phyloP scores from a whole-genome alignment of 1,140 invertebrate species.

The Drosophila gunungcola region DNA sequence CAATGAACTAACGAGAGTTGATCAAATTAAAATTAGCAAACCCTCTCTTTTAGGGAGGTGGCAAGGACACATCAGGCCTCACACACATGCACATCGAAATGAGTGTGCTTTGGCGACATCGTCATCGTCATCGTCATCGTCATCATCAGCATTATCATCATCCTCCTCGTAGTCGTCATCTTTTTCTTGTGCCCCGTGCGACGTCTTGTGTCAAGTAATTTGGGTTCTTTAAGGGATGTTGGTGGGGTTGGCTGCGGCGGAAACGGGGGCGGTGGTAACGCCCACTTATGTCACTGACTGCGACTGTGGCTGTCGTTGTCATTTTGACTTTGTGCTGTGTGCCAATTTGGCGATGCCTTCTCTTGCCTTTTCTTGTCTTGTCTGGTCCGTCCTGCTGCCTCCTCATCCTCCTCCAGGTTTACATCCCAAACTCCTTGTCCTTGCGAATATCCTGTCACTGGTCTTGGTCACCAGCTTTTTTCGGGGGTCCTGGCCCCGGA shows the following conservation, averaged over 20 bases:
- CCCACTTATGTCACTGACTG: constrained; percentile 50
- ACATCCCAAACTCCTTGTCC: constrained; percentile 14
- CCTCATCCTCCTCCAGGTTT: not conserved
- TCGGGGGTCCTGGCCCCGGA: constrained; percentile 19
- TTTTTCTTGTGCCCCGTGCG: constrained; percentile 23
- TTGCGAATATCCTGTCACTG: constrained; percentile 14
- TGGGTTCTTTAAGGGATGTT: constrained; percentile 22
- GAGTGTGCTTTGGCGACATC: constrained; percentile 45
- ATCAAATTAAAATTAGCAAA: constrained; percentile 45
- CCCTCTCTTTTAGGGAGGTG: not conserved
- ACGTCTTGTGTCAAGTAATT: constrained; percentile 35
- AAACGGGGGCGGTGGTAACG: constrained; percentile 3
- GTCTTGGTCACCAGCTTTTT: constrained; percentile 7
- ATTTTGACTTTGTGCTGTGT: constrained; percentile 53
- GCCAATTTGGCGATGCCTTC: constrained; percentile 50
- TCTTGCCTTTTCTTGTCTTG: constrained; percentile 35
- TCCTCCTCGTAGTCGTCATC: constrained; percentile 49
- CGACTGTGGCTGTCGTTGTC: constrained; percentile 42
- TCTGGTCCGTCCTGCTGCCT: constrained; percentile 8
- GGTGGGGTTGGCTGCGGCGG: not conserved
- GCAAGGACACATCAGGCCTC: constrained; percentile 32
- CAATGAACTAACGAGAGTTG: constrained; percentile 43
- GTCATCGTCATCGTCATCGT: constrained; percentile 31
- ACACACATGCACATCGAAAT: constrained; percentile 37
- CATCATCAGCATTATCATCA: not conserved